Conservation (phyloP, 2,113 vertebrate species). For the Ammodramus savannarum region DNA sequence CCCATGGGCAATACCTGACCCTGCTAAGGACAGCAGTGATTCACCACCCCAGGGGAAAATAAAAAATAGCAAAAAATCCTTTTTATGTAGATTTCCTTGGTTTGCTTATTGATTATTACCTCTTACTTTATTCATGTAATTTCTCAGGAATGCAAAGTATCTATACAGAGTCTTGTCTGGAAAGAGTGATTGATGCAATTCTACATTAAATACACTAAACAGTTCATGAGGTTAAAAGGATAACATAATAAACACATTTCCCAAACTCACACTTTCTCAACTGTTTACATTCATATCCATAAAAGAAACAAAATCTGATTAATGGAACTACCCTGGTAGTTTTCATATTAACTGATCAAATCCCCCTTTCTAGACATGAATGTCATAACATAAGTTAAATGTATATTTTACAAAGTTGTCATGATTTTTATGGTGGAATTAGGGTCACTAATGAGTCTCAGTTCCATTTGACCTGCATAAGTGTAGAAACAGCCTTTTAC, state of each 20-base stretch:
- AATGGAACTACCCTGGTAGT: slow-evolving; percentile 43
- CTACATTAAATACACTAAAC: slow-evolving; percentile 1
- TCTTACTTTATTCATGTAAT: background rate
- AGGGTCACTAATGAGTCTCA: background rate
- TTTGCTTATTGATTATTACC: background rate
- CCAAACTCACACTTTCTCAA: slow-evolving; percentile 13
- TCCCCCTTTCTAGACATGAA: background rate
- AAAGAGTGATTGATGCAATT: slow-evolving; percentile 29
- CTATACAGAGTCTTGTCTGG: background rate
- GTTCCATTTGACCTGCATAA: background rate
- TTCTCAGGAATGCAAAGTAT: slow-evolving; percentile 1
- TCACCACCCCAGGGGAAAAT: background rate
- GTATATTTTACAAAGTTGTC: slow-evolving; percentile 39
- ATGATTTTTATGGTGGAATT: background rate
- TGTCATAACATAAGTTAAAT: slow-evolving; percentile 46
- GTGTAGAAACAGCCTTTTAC: background rate
- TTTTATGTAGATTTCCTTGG: background rate
- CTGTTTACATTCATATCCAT: slow-evolving; percentile 45
- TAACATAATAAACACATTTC: slow-evolving; percentile 59
- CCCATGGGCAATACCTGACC: background rate
- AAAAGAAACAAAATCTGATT: slow-evolving; percentile 55
- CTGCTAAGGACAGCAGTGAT: background rate
- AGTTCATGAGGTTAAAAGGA: slow-evolving; percentile 53
- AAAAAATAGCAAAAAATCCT: background rate
- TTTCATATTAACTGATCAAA: slow-evolving; percentile 48